These are phyloP conservation scores for Eucidaris tribuloides DNA, from an alignment of 35 echinoderm and acorn worm species.

Conservation along the genomic window DNA sequence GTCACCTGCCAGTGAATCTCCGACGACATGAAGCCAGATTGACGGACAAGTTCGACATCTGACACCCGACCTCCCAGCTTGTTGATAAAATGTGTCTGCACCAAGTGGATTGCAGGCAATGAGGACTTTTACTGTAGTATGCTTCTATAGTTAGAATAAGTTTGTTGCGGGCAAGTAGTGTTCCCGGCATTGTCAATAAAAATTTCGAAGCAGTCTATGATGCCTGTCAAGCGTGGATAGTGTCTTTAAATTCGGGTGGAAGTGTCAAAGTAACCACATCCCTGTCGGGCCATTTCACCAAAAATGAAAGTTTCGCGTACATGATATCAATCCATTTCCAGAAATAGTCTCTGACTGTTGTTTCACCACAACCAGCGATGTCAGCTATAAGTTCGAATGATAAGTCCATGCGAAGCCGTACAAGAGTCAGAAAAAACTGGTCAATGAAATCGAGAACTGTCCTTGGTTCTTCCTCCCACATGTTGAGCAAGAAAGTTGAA, in stretches of 20 bases:
- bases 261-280: background rate
- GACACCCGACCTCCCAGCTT: slow-evolving; percentile 12
- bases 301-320: slow-evolving; percentile 11
- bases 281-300: background rate
- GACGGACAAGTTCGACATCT: slow-evolving; percentile 13
- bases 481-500: background rate
- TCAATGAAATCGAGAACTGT: slow-evolving; percentile 8
- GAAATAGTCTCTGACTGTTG: background rate
- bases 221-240: background rate
- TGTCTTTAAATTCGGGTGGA: slow-evolving; percentile 11
- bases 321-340: slow-evolving; percentile 31
- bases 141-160: slow-evolving; percentile 26
- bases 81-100: slow-evolving; percentile 4
- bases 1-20: background rate
- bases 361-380: background rate
- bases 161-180: background rate
- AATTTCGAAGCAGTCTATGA: slow-evolving; percentile 34
- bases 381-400: slow-evolving; percentile 7
- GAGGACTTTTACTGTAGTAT: slow-evolving; percentile 8
- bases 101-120: slow-evolving; percentile 7
- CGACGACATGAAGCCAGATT: background rate
- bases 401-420: background rate
- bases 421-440: slow-evolving; percentile 34
- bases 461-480: background rate
- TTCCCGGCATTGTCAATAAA: slow-evolving; percentile 16